Percentiles rank a stretch among this genome's conserved stretches.
Evolutionary conservation across 2,888 invertebrate genomes (phyloP).

Genomic region (Athalia cordata): DNA sequence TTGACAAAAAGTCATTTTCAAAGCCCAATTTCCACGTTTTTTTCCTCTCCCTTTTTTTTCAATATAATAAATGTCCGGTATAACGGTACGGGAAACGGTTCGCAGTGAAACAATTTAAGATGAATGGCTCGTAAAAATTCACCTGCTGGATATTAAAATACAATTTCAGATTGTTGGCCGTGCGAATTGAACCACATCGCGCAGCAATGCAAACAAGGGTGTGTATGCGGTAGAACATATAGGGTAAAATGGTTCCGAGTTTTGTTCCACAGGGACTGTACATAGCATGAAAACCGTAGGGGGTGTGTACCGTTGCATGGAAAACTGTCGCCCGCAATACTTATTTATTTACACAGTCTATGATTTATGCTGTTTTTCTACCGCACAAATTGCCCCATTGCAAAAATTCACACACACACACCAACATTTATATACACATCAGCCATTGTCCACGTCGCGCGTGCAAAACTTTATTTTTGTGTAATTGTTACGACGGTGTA

Average conservation of each 20-base stretch:
- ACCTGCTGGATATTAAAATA: slow-evolving; percentile 43
- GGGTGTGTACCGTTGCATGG: slow-evolving; percentile 6
- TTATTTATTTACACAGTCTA: slow-evolving; percentile 52
- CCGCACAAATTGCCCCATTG: slow-evolving; percentile 50
- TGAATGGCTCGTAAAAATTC: slow-evolving; percentile 40
- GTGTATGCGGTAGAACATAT: background rate
- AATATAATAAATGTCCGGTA: background rate
- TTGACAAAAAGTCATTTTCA: no score
- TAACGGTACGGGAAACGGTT: slow-evolving; percentile 3
- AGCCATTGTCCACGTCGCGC: background rate
- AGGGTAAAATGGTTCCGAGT: slow-evolving; percentile 10
- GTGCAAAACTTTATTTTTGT: no score
- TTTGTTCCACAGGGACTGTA: slow-evolving; percentile 28
- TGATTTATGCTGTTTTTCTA: slow-evolving; percentile 50
- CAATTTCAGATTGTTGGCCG: slow-evolving; percentile 31
- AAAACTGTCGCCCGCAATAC: slow-evolving; percentile 49
- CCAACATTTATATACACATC: background rate
- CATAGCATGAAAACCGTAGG: background rate
- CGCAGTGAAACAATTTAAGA: slow-evolving; percentile 22
- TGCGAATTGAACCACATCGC: slow-evolving; percentile 11
- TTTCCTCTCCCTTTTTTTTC: no score
- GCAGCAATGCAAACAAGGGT: slow-evolving; percentile 37
- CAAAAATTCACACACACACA: background rate
- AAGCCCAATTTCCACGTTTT: no score
- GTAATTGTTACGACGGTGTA: no score